Conservation (phyloP, 2,888 invertebrate species). For the Tetragonisca angustula region DNA sequence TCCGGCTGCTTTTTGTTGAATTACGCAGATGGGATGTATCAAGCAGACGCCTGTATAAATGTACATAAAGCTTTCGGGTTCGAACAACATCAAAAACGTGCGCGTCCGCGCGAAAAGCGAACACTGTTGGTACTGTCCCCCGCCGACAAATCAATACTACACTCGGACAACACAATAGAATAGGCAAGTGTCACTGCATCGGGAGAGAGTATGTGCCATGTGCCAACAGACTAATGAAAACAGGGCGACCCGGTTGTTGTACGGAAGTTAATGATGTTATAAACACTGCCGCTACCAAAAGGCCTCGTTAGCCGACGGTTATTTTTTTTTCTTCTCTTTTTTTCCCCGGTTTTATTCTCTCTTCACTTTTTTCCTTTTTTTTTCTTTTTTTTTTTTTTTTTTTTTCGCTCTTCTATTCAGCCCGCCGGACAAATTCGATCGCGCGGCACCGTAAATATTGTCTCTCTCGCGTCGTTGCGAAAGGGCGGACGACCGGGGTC, state of each 20-base stretch:
- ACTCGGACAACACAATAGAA: slow-evolving; percentile 58
- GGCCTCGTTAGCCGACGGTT: slow-evolving; percentile 52
- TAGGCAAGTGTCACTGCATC: slow-evolving; percentile 47
- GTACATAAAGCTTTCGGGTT: slow-evolving; percentile 1
- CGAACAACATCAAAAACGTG: slow-evolving; percentile 58
- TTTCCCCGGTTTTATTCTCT: neutral
- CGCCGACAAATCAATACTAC: slow-evolving; percentile 64
- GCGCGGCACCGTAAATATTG: slow-evolving; percentile 42
- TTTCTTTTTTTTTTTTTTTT: neutral
- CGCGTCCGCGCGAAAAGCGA: slow-evolving; percentile 48
- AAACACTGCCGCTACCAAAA: slow-evolving; percentile 49
- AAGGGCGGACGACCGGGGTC: neutral
- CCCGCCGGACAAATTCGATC: slow-evolving; percentile 38
- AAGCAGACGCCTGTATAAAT: slow-evolving; percentile 1
- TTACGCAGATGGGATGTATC: slow-evolving; percentile 28
- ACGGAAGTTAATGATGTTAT: slow-evolving; percentile 68
- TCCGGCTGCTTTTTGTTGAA: slow-evolving; percentile 39
- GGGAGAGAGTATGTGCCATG: slow-evolving; percentile 35
- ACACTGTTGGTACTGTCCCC: slow-evolving; percentile 31
- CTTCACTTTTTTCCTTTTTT: neutral
- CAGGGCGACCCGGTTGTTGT: slow-evolving; percentile 43
- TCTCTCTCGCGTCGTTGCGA: slow-evolving; percentile 21
- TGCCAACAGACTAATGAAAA: slow-evolving; percentile 61
- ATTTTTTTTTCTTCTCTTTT: slow-evolving; percentile 6
- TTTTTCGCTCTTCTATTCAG: neutral